Evolutionary conservation across 2,888 invertebrate species (phyloP).

Genomic region (Nowickia ferox): DNA sequence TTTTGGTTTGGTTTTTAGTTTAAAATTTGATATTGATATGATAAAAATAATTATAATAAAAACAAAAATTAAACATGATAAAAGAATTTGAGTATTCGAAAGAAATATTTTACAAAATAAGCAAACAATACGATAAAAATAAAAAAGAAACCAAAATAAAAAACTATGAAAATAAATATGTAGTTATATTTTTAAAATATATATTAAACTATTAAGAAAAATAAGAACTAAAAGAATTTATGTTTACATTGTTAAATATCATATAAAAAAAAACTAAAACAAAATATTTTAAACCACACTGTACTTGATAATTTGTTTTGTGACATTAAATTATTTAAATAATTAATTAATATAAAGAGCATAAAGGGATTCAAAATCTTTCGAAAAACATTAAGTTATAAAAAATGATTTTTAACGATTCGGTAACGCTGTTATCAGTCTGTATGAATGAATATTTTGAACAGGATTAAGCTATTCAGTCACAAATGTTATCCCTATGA

Average conservation of each 20-base stretch:
- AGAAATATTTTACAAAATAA: conserved; percentile 55
- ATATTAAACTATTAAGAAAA: conserved; percentile 4
- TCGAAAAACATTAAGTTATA: no score
- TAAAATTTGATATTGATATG: conserved; percentile 41
- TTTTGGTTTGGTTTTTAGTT: conserved; percentile 10
- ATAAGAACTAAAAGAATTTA: neutral
- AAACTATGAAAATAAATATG: neutral
- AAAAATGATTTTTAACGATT: no score
- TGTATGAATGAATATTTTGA: no score
- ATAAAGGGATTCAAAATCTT: no score
- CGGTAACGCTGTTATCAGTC: no score
- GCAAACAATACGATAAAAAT: conserved; percentile 43
- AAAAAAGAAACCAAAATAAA: neutral
- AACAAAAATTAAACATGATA: conserved; percentile 23
- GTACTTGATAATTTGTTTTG: conserved; percentile 19
- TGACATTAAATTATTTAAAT: neutral
- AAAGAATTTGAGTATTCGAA: conserved; percentile 41
- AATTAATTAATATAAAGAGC: no score
- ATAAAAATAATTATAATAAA: conserved; percentile 34
- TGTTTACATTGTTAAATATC: neutral
- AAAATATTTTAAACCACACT: conserved; percentile 36
- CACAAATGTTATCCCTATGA: no score
- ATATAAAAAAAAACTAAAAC: conserved; percentile 12
- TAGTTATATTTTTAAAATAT: conserved; percentile 29
- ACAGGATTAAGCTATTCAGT: no score